phyloP scores from a whole-genome alignment of 2,797 vertebrate species.

The Vultur gryphus region DNA sequence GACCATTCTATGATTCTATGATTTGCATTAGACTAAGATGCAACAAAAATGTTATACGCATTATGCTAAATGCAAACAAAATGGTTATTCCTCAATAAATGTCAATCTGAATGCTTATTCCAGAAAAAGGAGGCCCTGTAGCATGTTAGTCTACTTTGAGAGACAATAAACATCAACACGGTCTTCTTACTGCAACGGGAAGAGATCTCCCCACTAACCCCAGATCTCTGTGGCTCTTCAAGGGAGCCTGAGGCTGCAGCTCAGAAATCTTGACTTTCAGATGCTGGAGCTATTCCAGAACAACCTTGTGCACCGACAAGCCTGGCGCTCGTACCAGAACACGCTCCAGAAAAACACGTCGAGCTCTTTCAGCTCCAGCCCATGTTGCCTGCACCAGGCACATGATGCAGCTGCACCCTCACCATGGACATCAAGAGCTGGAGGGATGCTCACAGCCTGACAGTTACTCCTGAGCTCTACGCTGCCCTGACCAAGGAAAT shows the following conservation, averaged over 20 bases:
- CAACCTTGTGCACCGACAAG: fast-evolving
- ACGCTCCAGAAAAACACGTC: neutral
- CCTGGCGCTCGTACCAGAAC: fast-evolving
- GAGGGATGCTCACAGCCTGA: neutral
- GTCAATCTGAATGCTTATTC: neutral
- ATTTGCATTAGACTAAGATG: neutral
- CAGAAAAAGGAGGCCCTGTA: neutral
- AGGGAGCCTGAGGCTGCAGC: neutral
- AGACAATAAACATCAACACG: neutral
- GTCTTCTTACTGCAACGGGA: neutral
- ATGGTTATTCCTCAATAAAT: neutral
- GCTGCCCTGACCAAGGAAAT: neutral
- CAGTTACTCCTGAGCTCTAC: neutral
- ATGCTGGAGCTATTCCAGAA: neutral
- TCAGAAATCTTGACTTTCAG: neutral
- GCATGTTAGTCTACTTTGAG: neutral
- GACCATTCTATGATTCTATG: neutral
- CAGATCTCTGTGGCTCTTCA: neutral
- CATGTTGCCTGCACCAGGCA: neutral
- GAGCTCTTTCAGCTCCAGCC: neutral
- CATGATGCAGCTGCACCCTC: neutral
- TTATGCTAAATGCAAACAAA: neutral
- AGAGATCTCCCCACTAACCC: neutral
- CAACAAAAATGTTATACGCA: neutral
- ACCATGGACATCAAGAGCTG: neutral